These are phyloP conservation scores for Cossypha niveicapilla DNA, from an alignment of 2,797 vertebrate genomes.

Conservation along the genomic window DNA sequence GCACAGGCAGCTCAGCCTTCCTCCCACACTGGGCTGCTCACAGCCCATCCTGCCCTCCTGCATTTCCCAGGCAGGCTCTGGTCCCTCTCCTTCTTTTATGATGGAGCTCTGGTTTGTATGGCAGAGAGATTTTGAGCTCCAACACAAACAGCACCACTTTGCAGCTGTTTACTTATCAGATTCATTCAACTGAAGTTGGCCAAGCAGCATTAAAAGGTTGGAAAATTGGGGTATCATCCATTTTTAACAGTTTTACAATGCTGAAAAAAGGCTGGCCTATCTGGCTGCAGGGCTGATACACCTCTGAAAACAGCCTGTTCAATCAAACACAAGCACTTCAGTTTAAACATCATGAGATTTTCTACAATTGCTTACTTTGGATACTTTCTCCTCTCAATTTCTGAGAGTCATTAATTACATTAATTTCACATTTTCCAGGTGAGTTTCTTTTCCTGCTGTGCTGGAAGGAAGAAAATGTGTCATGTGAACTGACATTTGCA, in stretches of 20 bases:
- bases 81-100: neutral
- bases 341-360: neutral
- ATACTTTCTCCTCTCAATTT: neutral
- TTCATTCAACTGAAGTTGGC: neutral
- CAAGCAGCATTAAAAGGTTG: neutral
- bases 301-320: neutral
- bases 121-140: neutral
- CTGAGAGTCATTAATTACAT: neutral
- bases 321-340: neutral
- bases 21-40: rapidly evolving
- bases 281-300: neutral
- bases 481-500: neutral
- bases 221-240: neutral
- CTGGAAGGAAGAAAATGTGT: neutral
- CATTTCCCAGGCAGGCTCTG: neutral
- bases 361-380: neutral
- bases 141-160: neutral
- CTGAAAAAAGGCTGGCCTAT: neutral
- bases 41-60: neutral
- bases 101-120: neutral
- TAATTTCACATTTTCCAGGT: neutral
- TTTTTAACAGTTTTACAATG: neutral
- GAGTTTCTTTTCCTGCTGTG: neutral
- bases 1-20: neutral
- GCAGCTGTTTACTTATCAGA: neutral